Conservation (phyloP, 2,113 vertebrate genomes). For the Chauna torquata region DNA sequence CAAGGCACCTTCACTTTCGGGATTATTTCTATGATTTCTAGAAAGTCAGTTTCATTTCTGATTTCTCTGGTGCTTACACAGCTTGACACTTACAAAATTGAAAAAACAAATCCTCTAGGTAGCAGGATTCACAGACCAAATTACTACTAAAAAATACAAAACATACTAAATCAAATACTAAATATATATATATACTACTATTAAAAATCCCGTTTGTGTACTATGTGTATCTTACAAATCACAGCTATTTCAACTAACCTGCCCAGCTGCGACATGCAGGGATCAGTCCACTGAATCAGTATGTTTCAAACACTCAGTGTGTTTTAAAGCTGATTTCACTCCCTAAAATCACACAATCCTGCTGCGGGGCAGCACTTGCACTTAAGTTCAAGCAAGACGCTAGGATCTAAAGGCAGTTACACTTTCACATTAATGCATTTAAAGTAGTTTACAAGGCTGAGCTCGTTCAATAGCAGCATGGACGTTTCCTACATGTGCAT, state of each 20-base stretch:
- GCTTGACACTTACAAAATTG: background rate
- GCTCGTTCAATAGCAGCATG: no score
- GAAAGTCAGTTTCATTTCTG: background rate
- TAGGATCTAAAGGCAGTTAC: background rate
- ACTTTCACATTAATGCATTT: background rate
- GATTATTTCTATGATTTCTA: background rate
- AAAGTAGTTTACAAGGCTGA: background rate
- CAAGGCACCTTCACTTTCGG: background rate
- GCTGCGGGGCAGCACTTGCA: background rate
- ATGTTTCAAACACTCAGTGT: background rate
- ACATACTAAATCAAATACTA: background rate
- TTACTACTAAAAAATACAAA: background rate
- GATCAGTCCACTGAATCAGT: accelerated
- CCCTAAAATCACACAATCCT: background rate
- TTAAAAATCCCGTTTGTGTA: background rate
- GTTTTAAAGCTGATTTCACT: background rate
- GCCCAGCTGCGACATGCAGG: background rate
- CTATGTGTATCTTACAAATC: background rate
- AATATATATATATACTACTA: background rate
- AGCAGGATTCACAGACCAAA: background rate
- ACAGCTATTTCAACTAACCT: background rate
- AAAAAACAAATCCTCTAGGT: accelerated
- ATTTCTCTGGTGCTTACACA: background rate
- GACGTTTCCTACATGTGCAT: no score
- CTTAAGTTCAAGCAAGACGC: background rate